Evolutionary conservation across 2,797 vertebrate species (phyloP), one percentile per base, ranked within the genome.

Genomic region (Pipistrellus pygmaeus): DNA sequence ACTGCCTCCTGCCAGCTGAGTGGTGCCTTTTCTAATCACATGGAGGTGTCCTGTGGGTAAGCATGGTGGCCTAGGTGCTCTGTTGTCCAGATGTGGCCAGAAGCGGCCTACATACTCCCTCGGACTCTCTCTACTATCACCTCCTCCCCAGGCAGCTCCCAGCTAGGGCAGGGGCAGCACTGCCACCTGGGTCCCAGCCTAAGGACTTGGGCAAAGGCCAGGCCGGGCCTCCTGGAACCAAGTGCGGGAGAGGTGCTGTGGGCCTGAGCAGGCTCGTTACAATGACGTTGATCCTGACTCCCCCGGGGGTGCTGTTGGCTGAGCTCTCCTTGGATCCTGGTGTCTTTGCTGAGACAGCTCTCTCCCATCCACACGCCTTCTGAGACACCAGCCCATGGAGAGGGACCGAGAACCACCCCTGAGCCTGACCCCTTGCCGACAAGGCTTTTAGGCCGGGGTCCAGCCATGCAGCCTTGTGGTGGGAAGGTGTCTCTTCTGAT

Each of bases 261-360:
- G 8, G 5, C 83, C 11, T 0, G 0, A 4, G 57, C 48, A 51
- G 46, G 48, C 48, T 51, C 48, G 1, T 51, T 51, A 17, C 5
- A 3, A 3, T 51, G 48, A 14, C 48, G 14, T 51, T 15, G 48
- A 60, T 32, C 68, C 48, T n/a, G 27, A 64, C 20, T 51, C 15
- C 20, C 21, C 38, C 21, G 1, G 35, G 5, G 68, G n/a, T 13
- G 21, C 8, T 62, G 3, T 7, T 20, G 35, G 41, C 90, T 20
- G 35, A 44, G 38, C 30, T 18, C 44, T 78, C 23, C 71, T 85
- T 3, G 48, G 48, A 17, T 85, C 57, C 25, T 0, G 1, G 53
- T 2, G 48, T 44, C n/a, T 62, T 53, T 41, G 1, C 6, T 14
- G 14, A 73, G 57, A 48, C 20, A 32, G 25, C 0, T 0, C 11